A percentile compares a stretch with the other conserved stretches of the same genome.
phyloP scores from a whole-genome alignment of 2,113 vertebrate genomes.

The Romanogobio albipinnatus region DNA sequence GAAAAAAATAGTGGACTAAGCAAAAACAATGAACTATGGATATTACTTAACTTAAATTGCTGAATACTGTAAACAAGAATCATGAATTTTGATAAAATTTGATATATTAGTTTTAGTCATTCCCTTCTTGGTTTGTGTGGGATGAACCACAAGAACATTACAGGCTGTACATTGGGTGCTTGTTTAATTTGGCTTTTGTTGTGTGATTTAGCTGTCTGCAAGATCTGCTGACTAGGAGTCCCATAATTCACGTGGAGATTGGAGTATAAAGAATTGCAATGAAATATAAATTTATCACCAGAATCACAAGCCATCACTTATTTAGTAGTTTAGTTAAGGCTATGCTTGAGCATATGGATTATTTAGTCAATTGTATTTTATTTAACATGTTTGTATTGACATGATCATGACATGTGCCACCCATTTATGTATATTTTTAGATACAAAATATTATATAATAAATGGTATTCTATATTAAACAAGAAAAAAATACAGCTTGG shows the following conservation, averaged over 20 bases:
- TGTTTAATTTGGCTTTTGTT: not conserved
- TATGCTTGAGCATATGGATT: not conserved
- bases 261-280: not conserved
- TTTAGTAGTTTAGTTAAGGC: not conserved
- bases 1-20: not conserved
- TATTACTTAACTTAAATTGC: not conserved
- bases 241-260: not conserved
- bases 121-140: not conserved
- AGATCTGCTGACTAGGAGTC: not conserved
- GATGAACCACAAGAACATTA: not conserved
- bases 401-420: not conserved
- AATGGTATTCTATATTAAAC: too few species aligned
- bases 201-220: not conserved
- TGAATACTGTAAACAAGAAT: not conserved
- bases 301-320: not conserved
- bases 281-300: not conserved
- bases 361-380: not conserved
- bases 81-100: not conserved
- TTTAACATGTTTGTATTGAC: not conserved
- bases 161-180: not conserved
- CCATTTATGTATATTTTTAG: not conserved
- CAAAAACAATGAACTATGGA: not conserved
- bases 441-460: not conserved
- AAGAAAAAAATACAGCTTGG: too few species aligned
- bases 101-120: not conserved